A percentile compares a stretch with the other conserved stretches of the same genome.
phyloP scores from a whole-genome alignment of 2,113 vertebrate genomes.

The Piprites chloris region DNA sequence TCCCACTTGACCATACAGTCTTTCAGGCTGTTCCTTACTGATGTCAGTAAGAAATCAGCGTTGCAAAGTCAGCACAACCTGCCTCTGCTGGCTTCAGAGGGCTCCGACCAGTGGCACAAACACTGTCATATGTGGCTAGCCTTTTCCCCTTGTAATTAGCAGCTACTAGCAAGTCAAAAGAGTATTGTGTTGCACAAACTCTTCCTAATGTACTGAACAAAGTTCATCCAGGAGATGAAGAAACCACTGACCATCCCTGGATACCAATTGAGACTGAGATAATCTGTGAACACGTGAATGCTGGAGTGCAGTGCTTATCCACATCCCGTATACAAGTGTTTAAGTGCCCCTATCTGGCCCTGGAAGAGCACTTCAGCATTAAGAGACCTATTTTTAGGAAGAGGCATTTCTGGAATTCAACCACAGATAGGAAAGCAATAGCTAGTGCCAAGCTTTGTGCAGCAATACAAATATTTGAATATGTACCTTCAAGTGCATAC shows the following conservation, averaged over 20 bases:
- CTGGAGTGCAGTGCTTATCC: conserved; percentile 23
- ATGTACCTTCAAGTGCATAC: background rate
- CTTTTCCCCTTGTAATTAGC: background rate
- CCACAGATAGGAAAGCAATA: background rate
- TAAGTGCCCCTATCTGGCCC: conserved; percentile 43
- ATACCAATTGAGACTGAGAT: background rate
- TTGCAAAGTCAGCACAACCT: background rate
- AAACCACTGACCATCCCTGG: background rate
- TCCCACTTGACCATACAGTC: rapidly evolving
- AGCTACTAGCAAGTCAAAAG: background rate
- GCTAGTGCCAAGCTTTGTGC: background rate
- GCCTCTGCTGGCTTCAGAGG: background rate
- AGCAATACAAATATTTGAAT: background rate
- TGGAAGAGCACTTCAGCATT: conserved; percentile 19
- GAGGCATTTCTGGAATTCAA: conserved; percentile 55
- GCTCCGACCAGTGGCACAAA: rapidly evolving
- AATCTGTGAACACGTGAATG: conserved; percentile 3
- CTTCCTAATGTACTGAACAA: background rate
- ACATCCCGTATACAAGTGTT: background rate
- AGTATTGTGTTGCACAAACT: background rate
- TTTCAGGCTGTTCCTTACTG: background rate
- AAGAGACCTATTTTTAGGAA: conserved; percentile 62
- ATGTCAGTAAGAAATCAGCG: background rate
- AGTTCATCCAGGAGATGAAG: background rate
- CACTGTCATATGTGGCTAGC: background rate